phyloP scores from a whole-genome alignment of 2,888 invertebrate species.

The Congeria kusceri region DNA sequence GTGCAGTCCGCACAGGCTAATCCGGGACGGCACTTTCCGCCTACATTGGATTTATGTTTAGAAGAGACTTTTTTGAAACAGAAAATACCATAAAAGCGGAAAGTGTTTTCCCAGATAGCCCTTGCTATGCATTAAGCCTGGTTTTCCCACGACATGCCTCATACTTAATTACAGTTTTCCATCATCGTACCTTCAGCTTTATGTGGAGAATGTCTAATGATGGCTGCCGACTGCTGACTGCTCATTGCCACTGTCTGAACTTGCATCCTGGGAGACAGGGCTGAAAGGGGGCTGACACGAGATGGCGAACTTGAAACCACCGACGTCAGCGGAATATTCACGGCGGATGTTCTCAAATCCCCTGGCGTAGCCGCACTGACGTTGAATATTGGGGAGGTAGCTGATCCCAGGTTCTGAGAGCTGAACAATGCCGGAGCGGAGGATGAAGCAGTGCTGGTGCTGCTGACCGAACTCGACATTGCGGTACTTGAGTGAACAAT shows the following conservation, averaged over 20 bases:
- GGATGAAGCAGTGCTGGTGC: conserved; percentile 8
- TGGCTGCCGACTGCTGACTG: neutral
- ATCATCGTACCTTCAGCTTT: too few relatives aligned
- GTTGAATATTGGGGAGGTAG: conserved; percentile 31
- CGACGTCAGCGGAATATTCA: conserved; percentile 33
- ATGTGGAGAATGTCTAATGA: conserved; percentile 16
- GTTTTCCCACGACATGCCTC: too few relatives aligned
- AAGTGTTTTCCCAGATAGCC: too few relatives aligned
- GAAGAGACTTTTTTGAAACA: too few relatives aligned
- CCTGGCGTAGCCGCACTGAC: conserved; percentile 30
- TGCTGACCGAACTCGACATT: conserved; percentile 37
- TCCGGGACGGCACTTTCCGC: too few relatives aligned
- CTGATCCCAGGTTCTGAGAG: conserved; percentile 34
- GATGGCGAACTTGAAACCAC: conserved; percentile 39
- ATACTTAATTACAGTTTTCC: too few relatives aligned
- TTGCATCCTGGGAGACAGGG: neutral
- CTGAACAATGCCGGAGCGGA: conserved; percentile 4
- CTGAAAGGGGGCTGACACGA: conserved; percentile 29
- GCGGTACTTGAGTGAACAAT: conserved; percentile 83
- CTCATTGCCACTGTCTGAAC: too few relatives aligned
- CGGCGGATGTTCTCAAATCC: conserved; percentile 29
- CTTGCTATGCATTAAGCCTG: too few relatives aligned
- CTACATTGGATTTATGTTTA: too few relatives aligned
- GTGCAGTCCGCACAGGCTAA: too few relatives aligned
- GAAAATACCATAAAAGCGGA: too few relatives aligned